Percentiles rank a stretch among this genome's conserved stretches.
phyloP scores from a whole-genome alignment of 2,113 vertebrate species.

The Spermophilus dauricus region DNA sequence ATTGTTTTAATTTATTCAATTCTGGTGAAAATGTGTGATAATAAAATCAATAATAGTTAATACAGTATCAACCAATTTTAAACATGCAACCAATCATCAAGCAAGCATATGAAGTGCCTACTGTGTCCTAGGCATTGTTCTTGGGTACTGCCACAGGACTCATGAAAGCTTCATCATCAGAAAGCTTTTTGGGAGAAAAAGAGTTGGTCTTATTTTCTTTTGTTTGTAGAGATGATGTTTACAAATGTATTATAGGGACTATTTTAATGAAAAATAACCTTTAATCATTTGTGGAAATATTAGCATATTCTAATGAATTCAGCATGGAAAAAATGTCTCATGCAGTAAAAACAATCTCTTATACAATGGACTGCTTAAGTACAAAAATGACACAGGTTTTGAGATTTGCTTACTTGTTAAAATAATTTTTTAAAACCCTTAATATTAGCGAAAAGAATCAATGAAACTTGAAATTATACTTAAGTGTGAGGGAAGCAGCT shows the following conservation, averaged over 20 bases:
- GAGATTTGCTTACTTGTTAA: slow-evolving; percentile 2
- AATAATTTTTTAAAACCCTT: background rate
- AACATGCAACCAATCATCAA: background rate
- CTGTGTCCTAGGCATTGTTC: background rate
- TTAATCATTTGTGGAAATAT: slow-evolving; percentile 47
- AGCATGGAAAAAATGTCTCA: background rate
- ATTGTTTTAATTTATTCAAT: background rate
- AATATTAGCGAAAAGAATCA: slow-evolving; percentile 43
- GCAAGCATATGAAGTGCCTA: background rate
- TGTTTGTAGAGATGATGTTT: background rate
- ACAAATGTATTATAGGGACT: background rate
- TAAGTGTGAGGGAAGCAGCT: slow-evolving; percentile 33
- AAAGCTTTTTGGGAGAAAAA: background rate
- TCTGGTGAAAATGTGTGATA: background rate
- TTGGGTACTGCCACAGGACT: background rate
- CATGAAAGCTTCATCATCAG: slow-evolving; percentile 9
- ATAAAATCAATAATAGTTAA: slow-evolving; percentile 23
- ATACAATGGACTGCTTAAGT: background rate
- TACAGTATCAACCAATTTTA: background rate
- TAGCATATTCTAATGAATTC: background rate
- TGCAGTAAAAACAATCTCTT: background rate
- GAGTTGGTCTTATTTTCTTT: slow-evolving; percentile 2
- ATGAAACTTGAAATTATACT: slow-evolving; percentile 53
- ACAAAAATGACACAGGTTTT: background rate
- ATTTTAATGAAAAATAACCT: slow-evolving; percentile 32